Evolutionary conservation across 2,797 vertebrate species (phyloP).

Genomic region (Hippoglossus hippoglossus): DNA sequence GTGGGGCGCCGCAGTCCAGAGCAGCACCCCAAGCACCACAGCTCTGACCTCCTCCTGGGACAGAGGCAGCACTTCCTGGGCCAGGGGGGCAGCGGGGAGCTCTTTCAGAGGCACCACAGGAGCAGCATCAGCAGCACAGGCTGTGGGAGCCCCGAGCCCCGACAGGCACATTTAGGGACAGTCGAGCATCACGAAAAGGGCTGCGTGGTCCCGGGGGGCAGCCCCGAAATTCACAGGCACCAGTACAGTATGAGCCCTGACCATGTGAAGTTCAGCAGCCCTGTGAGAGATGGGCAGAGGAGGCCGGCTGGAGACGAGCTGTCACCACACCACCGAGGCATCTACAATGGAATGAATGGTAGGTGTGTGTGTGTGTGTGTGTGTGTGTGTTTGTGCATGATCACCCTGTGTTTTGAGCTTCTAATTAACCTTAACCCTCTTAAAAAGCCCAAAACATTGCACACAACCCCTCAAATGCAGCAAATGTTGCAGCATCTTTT

Average conservation of each 20-base stretch:
- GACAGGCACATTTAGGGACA: constrained; percentile 87
- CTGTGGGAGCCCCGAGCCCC: constrained; percentile 90
- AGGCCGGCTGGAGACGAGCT: constrained; percentile 90
- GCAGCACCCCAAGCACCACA: constrained; percentile 80
- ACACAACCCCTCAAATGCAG: no score
- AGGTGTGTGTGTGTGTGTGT: constrained; percentile 74
- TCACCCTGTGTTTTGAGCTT: no score
- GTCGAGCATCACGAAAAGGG: constrained; percentile 91
- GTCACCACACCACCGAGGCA: constrained; percentile 92
- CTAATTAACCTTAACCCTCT: no score
- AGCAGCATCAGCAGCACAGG: constrained; percentile 80
- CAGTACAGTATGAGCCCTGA: constrained; percentile 92
- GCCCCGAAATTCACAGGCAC: constrained; percentile 93
- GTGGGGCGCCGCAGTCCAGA: constrained; percentile 89
- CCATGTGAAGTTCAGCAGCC: constrained; percentile 90
- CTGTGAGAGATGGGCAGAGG: constrained; percentile 90
- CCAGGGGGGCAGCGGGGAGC: constrained; percentile 88
- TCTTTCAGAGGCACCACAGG: constrained; percentile 92
- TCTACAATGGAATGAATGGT: constrained; percentile 99
- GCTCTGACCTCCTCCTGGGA: constrained; percentile 77
- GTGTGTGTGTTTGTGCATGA: not conserved
- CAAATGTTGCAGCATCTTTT: no score
- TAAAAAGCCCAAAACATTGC: no score
- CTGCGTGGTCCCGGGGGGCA: constrained; percentile 85
- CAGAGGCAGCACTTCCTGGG: constrained; percentile 81